phyloP scores from a whole-genome alignment of 2,888 invertebrate genomes.

The Abrostola triplasia region DNA sequence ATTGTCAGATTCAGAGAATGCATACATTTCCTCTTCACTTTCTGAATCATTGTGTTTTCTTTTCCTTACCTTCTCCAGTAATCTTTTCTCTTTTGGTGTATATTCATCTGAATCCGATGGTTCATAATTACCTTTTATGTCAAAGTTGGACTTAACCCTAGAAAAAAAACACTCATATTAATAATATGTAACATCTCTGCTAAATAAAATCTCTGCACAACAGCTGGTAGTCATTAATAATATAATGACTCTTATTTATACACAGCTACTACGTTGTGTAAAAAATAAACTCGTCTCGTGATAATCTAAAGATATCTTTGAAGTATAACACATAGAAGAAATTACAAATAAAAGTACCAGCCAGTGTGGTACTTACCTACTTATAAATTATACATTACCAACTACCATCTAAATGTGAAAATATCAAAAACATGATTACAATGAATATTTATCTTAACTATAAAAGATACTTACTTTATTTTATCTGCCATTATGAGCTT shows the following conservation, averaged over 20 bases:
- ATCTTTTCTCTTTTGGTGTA: slow-evolving; percentile 89
- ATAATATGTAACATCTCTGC: too few relatives aligned
- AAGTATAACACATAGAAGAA: too few relatives aligned
- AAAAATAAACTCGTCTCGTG: too few relatives aligned
- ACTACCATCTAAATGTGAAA: neutral
- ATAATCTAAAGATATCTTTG: too few relatives aligned
- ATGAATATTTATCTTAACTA: neutral
- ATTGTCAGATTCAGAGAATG: slow-evolving; percentile 86
- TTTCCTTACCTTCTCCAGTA: slow-evolving; percentile 89
- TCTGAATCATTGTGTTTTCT: slow-evolving; percentile 86
- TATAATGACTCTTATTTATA: too few relatives aligned
- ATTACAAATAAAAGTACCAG: too few relatives aligned
- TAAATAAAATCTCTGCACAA: too few relatives aligned
- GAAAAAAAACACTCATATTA: slow-evolving; percentile 56
- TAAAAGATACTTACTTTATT: slow-evolving; percentile 71
- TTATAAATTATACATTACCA: too few relatives aligned
- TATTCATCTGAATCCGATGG: slow-evolving; percentile 92
- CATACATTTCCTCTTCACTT: slow-evolving; percentile 90
- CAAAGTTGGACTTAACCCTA: slow-evolving; percentile 79
- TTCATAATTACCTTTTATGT: slow-evolving; percentile 88
- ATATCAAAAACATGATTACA: neutral
- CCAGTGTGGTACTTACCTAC: too few relatives aligned
- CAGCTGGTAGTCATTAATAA: too few relatives aligned
- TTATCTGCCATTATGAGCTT: slow-evolving; percentile 74
- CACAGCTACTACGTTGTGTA: too few relatives aligned